These are phyloP conservation scores for Fringilla coelebs DNA, from an alignment of 2,797 vertebrate genomes.

Conservation along the genomic window DNA sequence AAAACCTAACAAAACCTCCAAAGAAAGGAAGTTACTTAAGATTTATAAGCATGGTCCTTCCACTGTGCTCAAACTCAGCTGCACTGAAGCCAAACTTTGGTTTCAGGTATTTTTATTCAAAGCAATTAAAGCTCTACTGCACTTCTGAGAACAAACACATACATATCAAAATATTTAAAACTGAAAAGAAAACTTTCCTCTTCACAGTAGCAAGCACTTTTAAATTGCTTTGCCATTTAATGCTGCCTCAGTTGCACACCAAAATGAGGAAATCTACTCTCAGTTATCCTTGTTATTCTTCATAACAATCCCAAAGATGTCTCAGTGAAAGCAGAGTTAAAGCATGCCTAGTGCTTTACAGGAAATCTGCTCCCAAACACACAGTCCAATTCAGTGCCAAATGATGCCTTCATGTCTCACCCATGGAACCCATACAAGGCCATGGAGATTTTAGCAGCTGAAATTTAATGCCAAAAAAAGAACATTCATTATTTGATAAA, in stretches of 20 bases:
- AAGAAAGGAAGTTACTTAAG: neutral
- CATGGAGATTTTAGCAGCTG: neutral
- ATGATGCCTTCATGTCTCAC: slow-evolving; percentile 28
- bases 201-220: slow-evolving; percentile 40
- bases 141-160: slow-evolving; percentile 3
- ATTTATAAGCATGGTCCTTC: neutral
- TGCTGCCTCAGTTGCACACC: slow-evolving; percentile 61
- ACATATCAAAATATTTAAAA: slow-evolving; percentile 32
- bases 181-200: slow-evolving; percentile 43
- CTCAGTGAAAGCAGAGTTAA: slow-evolving; percentile 52
- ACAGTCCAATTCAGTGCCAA: slow-evolving; percentile 24
- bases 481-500: neutral
- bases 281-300: slow-evolving; percentile 59
- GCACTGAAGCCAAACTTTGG: neutral
- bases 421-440: neutral
- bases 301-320: slow-evolving; percentile 19
- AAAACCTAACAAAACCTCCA: neutral
- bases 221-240: slow-evolving; percentile 68
- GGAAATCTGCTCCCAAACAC: slow-evolving; percentile 33
- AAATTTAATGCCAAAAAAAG: neutral
- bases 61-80: neutral
- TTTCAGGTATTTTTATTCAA: neutral
- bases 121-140: slow-evolving; percentile 12
- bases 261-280: slow-evolving; percentile 67
- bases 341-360: slow-evolving; percentile 40